Conservation (phyloP, 2,888 invertebrate species). For the Sarcophaga carnaria region DNA sequence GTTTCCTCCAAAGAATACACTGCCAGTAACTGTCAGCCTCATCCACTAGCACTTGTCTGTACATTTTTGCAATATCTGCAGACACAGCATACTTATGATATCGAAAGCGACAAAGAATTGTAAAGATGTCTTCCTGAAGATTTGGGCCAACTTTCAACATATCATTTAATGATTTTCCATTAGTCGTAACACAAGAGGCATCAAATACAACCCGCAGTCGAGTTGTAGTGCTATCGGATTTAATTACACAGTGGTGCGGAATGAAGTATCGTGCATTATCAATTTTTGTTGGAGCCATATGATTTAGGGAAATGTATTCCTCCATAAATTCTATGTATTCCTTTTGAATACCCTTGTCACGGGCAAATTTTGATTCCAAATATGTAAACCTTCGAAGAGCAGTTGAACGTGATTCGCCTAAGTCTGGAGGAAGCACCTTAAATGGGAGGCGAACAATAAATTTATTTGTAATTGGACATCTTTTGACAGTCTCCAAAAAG, state of each 20-base stretch:
- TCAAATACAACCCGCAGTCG: not conserved
- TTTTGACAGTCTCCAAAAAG: conserved; percentile 29
- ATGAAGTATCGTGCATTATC: conserved; percentile 1
- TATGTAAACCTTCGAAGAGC: no score
- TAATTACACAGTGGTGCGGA: conserved; percentile 36
- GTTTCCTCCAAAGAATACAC: conserved; percentile 60
- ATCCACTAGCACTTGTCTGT: conserved; percentile 59
- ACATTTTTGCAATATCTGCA: conserved; percentile 70
- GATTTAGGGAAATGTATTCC: conserved; percentile 15
- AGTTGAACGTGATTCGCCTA: no score
- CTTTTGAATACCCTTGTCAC: not conserved
- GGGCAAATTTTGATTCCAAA: no score
- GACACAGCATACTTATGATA: conserved; percentile 53
- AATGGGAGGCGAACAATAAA: no score
- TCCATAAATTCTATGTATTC: conserved; percentile 32
- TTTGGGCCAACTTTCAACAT: conserved; percentile 43
- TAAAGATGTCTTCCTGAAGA: conserved; percentile 54
- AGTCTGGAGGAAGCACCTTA: no score
- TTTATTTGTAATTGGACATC: conserved; percentile 16
- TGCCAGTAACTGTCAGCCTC: conserved; percentile 55
- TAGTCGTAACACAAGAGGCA: conserved; percentile 33
- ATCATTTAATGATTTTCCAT: conserved; percentile 50
- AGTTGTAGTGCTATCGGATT: conserved; percentile 36
- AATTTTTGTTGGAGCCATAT: conserved; percentile 1
- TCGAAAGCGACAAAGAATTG: conserved; percentile 60